These are phyloP conservation scores for Peromyscus aztecus DNA, from an alignment of 2,797 vertebrate genomes.

Conservation along the genomic window DNA sequence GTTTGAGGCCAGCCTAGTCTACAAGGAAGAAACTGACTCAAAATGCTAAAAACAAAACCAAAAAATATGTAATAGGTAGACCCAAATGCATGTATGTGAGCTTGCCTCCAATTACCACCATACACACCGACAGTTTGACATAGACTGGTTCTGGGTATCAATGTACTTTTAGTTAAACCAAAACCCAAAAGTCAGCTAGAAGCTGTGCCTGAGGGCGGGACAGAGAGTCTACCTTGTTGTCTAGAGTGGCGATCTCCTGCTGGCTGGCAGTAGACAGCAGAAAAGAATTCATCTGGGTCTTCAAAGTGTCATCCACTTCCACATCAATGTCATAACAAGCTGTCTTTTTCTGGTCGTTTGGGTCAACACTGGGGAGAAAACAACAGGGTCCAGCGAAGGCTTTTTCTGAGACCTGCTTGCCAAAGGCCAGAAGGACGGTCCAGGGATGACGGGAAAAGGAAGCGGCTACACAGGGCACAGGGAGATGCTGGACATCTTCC, in stretches of 20 bases:
- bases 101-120: neutral
- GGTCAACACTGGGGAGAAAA: conserved; percentile 93
- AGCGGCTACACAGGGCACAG: neutral
- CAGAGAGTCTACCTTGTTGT: conserved; percentile 94
- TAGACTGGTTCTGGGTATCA: neutral
- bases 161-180: neutral
- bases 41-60: neutral
- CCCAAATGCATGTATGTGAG: conserved; percentile 4
- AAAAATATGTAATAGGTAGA: neutral
- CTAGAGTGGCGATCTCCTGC: conserved; percentile 98
- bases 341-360: conserved; percentile 99
- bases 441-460: neutral
- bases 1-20: neutral
- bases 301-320: conserved; percentile 98
- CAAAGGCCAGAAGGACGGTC: conserved; percentile 23
- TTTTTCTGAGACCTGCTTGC: neutral
- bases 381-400: conserved; percentile 55
- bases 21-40: neutral
- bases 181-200: conserved; percentile 26
- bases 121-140: neutral
- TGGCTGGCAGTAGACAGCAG: conserved; percentile 98
- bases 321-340: conserved; percentile 99
- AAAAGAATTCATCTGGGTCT: conserved; percentile 99
- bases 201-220: neutral
- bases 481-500: neutral